Evolutionary conservation across 2,888 invertebrate species (phyloP).

Genomic region (Pycnomerus fuliginosus): DNA sequence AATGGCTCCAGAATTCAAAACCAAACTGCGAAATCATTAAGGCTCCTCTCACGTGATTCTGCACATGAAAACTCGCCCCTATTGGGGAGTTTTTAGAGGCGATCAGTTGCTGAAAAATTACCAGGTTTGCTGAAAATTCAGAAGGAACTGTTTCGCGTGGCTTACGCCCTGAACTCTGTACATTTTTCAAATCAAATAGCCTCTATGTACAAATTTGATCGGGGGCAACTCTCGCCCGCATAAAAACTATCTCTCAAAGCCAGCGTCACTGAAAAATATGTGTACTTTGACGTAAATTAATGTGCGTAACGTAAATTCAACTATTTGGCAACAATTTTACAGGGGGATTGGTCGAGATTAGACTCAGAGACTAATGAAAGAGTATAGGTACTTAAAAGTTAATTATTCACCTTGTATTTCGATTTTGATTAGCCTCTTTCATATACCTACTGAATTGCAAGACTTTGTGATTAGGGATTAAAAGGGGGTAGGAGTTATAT

Average conservation of each 20-base stretch:
- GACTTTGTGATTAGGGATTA: no score
- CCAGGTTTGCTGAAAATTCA: slow-evolving; percentile 48
- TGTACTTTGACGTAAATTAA: slow-evolving; percentile 56
- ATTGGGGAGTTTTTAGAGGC: slow-evolving; percentile 48
- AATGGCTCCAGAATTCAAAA: slow-evolving; percentile 53
- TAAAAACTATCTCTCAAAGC: slow-evolving; percentile 55
- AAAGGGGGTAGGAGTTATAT: no score
- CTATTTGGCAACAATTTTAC: slow-evolving; percentile 53
- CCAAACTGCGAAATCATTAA: slow-evolving; percentile 52
- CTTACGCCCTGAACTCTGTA: slow-evolving; percentile 39
- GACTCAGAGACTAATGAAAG: slow-evolving; percentile 32
- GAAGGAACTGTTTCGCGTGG: slow-evolving; percentile 50
- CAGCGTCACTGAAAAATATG: slow-evolving; percentile 53
- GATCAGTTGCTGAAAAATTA: slow-evolving; percentile 51
- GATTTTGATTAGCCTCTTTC: slow-evolving; percentile 45
- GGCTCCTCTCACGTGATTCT: slow-evolving; percentile 40
- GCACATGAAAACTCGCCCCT: slow-evolving; percentile 46
- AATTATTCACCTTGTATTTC: slow-evolving; percentile 46
- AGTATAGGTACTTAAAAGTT: slow-evolving; percentile 42
- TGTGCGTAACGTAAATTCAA: slow-evolving; percentile 55
- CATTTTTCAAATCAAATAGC: slow-evolving; percentile 52
- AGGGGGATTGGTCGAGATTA: slow-evolving; percentile 48
- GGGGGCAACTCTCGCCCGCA: slow-evolving; percentile 38
- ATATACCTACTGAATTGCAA: no score
- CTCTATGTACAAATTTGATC: slow-evolving; percentile 42